These are phyloP conservation scores for Bambusicola thoracicus DNA, from an alignment of 2,113 vertebrate species.

Conservation along the genomic window DNA sequence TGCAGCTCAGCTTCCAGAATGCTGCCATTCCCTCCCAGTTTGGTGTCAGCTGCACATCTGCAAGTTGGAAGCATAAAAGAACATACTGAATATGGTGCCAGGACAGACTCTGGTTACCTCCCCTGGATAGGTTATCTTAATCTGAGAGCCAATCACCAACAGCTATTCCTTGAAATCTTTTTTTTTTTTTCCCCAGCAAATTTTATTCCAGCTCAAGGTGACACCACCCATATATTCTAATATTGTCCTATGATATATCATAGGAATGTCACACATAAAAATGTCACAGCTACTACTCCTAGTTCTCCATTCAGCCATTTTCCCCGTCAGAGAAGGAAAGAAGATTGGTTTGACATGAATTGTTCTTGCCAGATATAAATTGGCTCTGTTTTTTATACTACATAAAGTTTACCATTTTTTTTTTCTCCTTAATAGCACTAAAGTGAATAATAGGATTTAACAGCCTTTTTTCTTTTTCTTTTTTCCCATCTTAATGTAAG, in stretches of 20 bases:
- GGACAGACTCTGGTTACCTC: background rate
- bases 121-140: background rate
- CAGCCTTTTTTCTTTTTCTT: background rate
- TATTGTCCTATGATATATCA: background rate
- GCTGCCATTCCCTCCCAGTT: background rate
- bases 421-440: background rate
- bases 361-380: constrained; percentile 28
- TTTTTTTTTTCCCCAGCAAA: background rate
- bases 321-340: background rate
- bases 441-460: background rate
- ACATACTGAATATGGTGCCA: background rate
- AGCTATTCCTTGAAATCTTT: background rate
- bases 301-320: background rate
- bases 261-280: background rate
- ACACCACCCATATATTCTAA: background rate
- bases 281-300: background rate
- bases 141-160: background rate
- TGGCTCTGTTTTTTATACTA: background rate
- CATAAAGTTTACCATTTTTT: background rate
- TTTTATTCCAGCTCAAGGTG: background rate
- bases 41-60: no score
- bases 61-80: background rate
- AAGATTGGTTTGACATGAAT: constrained; percentile 12
- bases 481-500: background rate
- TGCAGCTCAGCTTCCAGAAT: background rate